Base-by-base conservation (phyloP, 2,888 invertebrate genomes). In the Acleris emargana region DNA sequence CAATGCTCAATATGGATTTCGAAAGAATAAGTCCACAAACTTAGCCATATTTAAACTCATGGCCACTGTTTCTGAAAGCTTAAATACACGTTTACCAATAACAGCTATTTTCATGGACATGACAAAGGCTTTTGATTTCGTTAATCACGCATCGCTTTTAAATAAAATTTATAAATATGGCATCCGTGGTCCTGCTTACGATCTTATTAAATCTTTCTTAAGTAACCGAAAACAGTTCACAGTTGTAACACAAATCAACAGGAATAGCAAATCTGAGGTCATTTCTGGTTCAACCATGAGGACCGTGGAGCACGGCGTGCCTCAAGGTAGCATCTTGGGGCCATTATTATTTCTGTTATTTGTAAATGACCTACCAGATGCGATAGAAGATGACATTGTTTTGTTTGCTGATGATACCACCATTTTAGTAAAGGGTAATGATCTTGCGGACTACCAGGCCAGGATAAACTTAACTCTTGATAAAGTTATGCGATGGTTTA, bases 91-190 rank as follows among this genome's bases (percentile, higher is more conserved):
- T n/a, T 5, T 6, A 52, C 52, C 32, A 32, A 28, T 52, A 25
- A 28, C 52, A 52, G 32, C 52, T 52, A 28, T 32, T 3, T 52
- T 52, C 32, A 52, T 52, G 52, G 52, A 52, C 52, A 52, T 52
- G 52, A 52, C 52, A 28, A 52, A 52, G n/a, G 52, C 52, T 11
- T 38, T 38, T 38, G 38, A 38, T 38, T 38, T 38, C 6, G 38
- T 38, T 11, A 5, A 9, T 38, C 52, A 52, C 28, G 25, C 28
- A 16, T 9, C 32, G n/a, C 25, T 52, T 13, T 28, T 52, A 17
- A 52, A 3, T 6, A 52, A 52, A 32, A 7, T 52, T 1, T 52
- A 32, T 52, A 13, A 28, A 28, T 52, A 52, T 17, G 52, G 52
- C 13, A 25, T 52, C 25, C 52, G 52, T 17, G 52, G 51, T 25